These are phyloP conservation scores for Lysiphlebus fabarum DNA, from an alignment of 1,140 invertebrate genomes.

Conservation along the genomic window DNA sequence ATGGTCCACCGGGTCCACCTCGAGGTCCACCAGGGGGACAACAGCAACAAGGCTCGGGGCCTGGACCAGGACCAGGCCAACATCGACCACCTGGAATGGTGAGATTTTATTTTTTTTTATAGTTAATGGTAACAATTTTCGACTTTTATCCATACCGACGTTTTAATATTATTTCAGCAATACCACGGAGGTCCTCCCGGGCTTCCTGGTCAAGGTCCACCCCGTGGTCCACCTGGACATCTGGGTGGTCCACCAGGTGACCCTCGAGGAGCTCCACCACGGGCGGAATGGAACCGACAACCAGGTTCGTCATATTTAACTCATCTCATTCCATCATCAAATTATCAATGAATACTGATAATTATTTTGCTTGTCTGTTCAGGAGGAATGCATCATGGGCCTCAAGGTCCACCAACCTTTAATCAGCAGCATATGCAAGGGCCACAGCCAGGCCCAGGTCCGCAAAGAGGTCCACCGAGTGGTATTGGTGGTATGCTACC, in stretches of 20 bases:
- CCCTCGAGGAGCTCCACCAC: slow-evolving; percentile 60
- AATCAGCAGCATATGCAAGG: slow-evolving; percentile 72
- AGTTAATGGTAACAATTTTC: slow-evolving; percentile 7
- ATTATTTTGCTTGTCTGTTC: too few relatives aligned
- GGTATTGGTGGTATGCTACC: slow-evolving; percentile 56
- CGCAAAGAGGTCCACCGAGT: slow-evolving; percentile 66
- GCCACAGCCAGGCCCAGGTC: slow-evolving; percentile 57
- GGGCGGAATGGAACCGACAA: slow-evolving; percentile 75
- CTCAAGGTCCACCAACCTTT: slow-evolving; percentile 55
- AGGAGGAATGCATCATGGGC: slow-evolving; percentile 53
- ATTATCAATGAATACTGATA: slow-evolving; percentile 1
- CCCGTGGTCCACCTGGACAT: slow-evolving; percentile 60
- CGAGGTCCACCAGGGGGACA: slow-evolving; percentile 53
- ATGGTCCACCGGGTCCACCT: slow-evolving; percentile 59
- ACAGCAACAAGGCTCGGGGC: slow-evolving; percentile 55
- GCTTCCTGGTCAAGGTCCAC: slow-evolving; percentile 61
- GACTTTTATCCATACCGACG: background rate
- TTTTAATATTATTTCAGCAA: slow-evolving; percentile 32
- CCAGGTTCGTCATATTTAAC: slow-evolving; percentile 52
- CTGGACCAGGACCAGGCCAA: slow-evolving; percentile 61
- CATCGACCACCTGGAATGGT: slow-evolving; percentile 70
- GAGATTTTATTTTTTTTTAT: slow-evolving; percentile 32
- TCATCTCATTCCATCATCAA: slow-evolving; percentile 2
- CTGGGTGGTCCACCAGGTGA: slow-evolving; percentile 56
- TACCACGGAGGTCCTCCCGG: slow-evolving; percentile 66